These are phyloP conservation scores for Monopterus albus DNA, from an alignment of 2,113 vertebrate genomes.

Conservation along the genomic window DNA sequence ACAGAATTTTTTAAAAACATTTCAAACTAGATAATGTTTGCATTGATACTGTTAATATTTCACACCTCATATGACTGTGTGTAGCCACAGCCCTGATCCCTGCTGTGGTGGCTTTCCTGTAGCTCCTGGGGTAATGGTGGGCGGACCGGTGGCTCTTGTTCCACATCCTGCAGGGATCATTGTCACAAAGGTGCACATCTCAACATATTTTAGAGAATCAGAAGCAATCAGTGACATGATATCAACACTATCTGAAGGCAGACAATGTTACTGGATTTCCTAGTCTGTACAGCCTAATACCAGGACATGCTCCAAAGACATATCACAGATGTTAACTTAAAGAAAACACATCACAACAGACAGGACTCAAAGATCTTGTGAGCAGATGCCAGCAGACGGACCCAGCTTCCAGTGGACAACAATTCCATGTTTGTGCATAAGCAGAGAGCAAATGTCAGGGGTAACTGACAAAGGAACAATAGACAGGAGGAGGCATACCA, in stretches of 20 bases:
- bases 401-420: slow-evolving; percentile 10
- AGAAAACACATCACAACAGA: no score
- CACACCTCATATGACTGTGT: slow-evolving; percentile 73
- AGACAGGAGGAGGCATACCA: slow-evolving; percentile 50
- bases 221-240: background rate
- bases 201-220: background rate
- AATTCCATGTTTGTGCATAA: slow-evolving; percentile 15
- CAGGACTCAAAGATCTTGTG: background rate
- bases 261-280: background rate
- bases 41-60: background rate
- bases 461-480: slow-evolving; percentile 11
- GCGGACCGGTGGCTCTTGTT: slow-evolving; percentile 72
- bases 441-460: slow-evolving; percentile 3
- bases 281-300: background rate
- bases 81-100: slow-evolving; percentile 55
- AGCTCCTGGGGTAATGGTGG: slow-evolving; percentile 80
- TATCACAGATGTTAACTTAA: no score
- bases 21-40: background rate
- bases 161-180: slow-evolving; percentile 60
- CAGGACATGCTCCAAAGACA: background rate
- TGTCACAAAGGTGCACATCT: background rate
- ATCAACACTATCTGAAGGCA: background rate
- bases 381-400: background rate
- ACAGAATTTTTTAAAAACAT: background rate
- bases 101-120: slow-evolving; percentile 51